Evolutionary conservation across 2,888 invertebrate species (phyloP), one percentile per base, ranked within the genome.

Genomic region (Agonum fuliginosum): DNA sequence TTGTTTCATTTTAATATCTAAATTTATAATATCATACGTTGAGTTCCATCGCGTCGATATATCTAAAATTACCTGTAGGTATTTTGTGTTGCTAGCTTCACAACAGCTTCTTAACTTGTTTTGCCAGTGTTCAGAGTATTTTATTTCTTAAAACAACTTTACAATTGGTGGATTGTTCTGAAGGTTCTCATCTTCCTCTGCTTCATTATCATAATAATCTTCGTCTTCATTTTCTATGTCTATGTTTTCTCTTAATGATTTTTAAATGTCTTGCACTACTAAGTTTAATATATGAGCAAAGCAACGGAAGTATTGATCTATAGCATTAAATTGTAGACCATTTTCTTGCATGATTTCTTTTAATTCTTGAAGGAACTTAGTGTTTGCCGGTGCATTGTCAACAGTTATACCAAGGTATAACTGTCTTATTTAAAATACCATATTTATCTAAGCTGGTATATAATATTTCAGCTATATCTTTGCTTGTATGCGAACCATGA

Each of bases 251-350:
- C 74, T 75, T 30, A 80, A 17, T 17, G 27, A 24, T 72, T 74
- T 79, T 14, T 80, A 48, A 24, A 78, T 67, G 72, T 81, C 82
- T 78, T 83, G 80, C n/a, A 83, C 82, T n/a, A 73, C 82, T 17
- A 82, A 72, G 70, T 83, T 83, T 48, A 82, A 46, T 46, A 83
- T 81, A 43, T 83, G 82, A 2, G 81, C 79, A 41, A 82, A 79
- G 67, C 83, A 83, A 4, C 81, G 78, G 71, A 82, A 83, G 80
- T 83, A 82, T 19, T 79, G 78, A 75, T 83, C 51, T 48, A 79
- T 78, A 24, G 14, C 1, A 70, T 46, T 22, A 70, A 81, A 79
- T 78, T 81, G 80, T 46, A 69, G 19, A 22, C 69, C 65, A 8
- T 34, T 10, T 2, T 14, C 3, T 34, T 34, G 8, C n/a, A 34